phyloP scores from a whole-genome alignment of 2,888 invertebrate species.

The Drosophila maculinotata region DNA sequence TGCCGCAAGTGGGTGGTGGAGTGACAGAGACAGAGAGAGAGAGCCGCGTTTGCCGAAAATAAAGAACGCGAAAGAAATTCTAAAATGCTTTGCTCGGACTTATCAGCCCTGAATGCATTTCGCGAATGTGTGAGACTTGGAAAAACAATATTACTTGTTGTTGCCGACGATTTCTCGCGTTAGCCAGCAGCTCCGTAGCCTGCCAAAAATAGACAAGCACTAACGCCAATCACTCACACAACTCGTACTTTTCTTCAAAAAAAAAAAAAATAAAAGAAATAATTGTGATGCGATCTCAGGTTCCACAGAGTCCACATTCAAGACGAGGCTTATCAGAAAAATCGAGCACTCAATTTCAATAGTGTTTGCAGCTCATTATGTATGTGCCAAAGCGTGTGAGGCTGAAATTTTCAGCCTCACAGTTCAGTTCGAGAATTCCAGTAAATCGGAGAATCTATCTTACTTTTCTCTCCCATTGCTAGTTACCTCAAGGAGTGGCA shows the following conservation, averaged over 20 bases:
- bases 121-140: slow-evolving; percentile 3
- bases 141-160: slow-evolving; percentile 16
- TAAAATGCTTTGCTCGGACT: slow-evolving; percentile 12
- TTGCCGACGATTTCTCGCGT: slow-evolving; percentile 50
- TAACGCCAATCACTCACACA: slow-evolving; percentile 51
- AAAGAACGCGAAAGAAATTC: slow-evolving; percentile 1
- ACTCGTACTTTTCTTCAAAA: slow-evolving; percentile 72
- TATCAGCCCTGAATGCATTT: slow-evolving; percentile 38
- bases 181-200: slow-evolving; percentile 74
- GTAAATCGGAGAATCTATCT: too few species aligned
- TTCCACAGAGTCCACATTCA: slow-evolving; percentile 66
- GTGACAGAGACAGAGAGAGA: slow-evolving; percentile 3
- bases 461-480: not conserved
- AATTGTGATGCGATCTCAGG: slow-evolving; percentile 32
- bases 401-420: not conserved
- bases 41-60: slow-evolving; percentile 33
- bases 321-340: slow-evolving; percentile 59
- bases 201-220: slow-evolving; percentile 77
- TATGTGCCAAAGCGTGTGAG: slow-evolving; percentile 47
- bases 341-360: slow-evolving; percentile 34
- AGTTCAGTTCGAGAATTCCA: too few species aligned
- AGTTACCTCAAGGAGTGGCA: slow-evolving; percentile 10
- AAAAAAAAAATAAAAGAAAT: slow-evolving; percentile 31
- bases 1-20: slow-evolving; percentile 5
- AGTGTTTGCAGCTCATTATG: slow-evolving; percentile 36